Evolutionary conservation across 1,140 invertebrate species (phyloP).

Genomic region (Tetraneura akinire): DNA sequence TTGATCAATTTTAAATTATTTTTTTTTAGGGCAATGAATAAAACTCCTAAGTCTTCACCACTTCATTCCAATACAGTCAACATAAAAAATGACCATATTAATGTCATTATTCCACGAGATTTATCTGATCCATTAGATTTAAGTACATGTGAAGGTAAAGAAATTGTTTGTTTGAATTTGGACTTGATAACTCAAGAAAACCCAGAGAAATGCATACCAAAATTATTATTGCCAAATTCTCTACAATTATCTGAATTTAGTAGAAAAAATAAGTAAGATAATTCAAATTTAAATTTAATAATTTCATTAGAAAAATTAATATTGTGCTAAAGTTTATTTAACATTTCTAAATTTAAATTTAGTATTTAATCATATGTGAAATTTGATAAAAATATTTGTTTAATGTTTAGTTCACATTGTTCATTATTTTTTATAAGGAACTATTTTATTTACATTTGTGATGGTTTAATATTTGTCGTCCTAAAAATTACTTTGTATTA

Average conservation of each 20-base stretch:
- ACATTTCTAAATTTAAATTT: too few species aligned
- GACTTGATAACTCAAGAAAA: background rate
- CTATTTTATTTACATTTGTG: too few species aligned
- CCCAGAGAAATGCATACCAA: background rate
- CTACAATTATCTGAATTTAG: background rate
- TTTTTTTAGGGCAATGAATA: slow-evolving; percentile 39
- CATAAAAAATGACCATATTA: slow-evolving; percentile 42
- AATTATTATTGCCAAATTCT: background rate
- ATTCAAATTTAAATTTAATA: too few species aligned
- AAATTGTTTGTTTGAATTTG: background rate
- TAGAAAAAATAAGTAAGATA: background rate
- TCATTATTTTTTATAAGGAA: too few species aligned
- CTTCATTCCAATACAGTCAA: slow-evolving; percentile 31
- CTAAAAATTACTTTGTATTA: too few species aligned
- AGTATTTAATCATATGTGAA: too few species aligned
- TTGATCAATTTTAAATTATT: background rate
- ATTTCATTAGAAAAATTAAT: too few species aligned
- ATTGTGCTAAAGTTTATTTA: too few species aligned
- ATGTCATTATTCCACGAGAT: slow-evolving; percentile 39
- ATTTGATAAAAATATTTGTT: too few species aligned
- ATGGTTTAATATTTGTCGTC: too few species aligned
- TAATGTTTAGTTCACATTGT: too few species aligned
- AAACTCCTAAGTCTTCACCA: slow-evolving; percentile 44
- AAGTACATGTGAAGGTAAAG: slow-evolving; percentile 11
- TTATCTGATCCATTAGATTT: slow-evolving; percentile 43